phyloP scores from a whole-genome alignment of 2,113 vertebrate species.

The Xenopus laevis region DNA sequence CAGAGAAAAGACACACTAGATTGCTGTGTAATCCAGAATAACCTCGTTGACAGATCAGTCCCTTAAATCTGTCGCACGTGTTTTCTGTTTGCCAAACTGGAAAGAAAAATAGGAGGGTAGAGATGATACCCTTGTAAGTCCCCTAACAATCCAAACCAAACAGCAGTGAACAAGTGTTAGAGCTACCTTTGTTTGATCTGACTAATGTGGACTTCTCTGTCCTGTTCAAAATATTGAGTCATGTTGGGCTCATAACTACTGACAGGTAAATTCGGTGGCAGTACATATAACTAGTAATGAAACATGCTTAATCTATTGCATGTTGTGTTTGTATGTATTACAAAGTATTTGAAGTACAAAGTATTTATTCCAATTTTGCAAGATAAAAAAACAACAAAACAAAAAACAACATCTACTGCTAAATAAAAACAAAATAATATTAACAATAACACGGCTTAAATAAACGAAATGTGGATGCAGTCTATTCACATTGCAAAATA shows the following conservation, averaged over 20 bases:
- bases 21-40: slow-evolving; percentile 20
- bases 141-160: background rate
- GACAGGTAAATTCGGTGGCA: no score
- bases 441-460: no score
- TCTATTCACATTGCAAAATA: background rate
- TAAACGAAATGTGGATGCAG: no score
- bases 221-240: background rate
- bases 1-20: slow-evolving; percentile 9
- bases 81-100: slow-evolving; percentile 22
- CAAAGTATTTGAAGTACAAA: background rate
- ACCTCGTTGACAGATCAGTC: slow-evolving; percentile 36
- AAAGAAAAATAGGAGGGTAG: background rate
- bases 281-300: background rate
- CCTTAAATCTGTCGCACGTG: slow-evolving; percentile 32
- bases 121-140: slow-evolving; percentile 14
- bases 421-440: no score
- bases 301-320: background rate
- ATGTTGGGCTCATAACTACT: background rate
- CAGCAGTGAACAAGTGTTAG: no score
- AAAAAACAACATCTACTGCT: no score
- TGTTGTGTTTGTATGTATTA: background rate
- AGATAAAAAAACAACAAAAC: no score
- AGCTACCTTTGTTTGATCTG: no score
- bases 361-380: background rate
- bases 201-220: background rate